Percentiles rank a stretch among this genome's conserved stretches.
These are phyloP conservation scores for Aethes cnicana DNA, from an alignment of 2,888 invertebrate genomes.

Conservation along the genomic window DNA sequence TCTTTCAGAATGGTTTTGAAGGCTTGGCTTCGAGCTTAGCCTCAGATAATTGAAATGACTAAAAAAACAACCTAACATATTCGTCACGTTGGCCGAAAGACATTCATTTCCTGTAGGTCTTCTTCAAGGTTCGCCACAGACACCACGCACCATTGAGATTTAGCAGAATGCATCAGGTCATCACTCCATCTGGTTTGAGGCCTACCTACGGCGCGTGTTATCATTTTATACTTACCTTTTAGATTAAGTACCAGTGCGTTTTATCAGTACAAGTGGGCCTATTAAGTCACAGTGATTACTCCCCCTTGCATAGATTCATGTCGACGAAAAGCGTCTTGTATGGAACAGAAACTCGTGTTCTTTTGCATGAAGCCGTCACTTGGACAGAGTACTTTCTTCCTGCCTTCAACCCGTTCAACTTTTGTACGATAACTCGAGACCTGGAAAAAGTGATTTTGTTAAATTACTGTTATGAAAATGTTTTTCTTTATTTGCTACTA, in stretches of 20 bases:
- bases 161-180: too few relatives aligned
- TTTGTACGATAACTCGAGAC: conserved; percentile 62
- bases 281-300: conserved; percentile 32
- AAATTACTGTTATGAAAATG: too few relatives aligned
- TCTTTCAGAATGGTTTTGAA: neutral
- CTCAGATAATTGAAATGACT: neutral
- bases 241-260: too few relatives aligned
- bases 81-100: too few relatives aligned
- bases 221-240: too few relatives aligned
- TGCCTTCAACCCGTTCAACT: conserved; percentile 57
- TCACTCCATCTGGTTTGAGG: too few relatives aligned
- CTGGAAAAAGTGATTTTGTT: conserved; percentile 45
- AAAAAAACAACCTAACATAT: neutral
- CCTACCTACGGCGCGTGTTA: too few relatives aligned
- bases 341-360: conserved; percentile 59
- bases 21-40: neutral
- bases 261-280: too few relatives aligned
- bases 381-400: conserved; percentile 71
- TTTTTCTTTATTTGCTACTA: neutral
- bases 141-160: too few relatives aligned
- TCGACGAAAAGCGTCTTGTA: conserved; percentile 67
- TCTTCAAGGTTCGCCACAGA: too few relatives aligned
- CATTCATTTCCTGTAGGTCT: too few relatives aligned
- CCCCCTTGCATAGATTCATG: conserved; percentile 65
- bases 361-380: conserved; percentile 64